phyloP scores from a whole-genome alignment of 1,140 invertebrate genomes.

The Drosophila nigromelanica region DNA sequence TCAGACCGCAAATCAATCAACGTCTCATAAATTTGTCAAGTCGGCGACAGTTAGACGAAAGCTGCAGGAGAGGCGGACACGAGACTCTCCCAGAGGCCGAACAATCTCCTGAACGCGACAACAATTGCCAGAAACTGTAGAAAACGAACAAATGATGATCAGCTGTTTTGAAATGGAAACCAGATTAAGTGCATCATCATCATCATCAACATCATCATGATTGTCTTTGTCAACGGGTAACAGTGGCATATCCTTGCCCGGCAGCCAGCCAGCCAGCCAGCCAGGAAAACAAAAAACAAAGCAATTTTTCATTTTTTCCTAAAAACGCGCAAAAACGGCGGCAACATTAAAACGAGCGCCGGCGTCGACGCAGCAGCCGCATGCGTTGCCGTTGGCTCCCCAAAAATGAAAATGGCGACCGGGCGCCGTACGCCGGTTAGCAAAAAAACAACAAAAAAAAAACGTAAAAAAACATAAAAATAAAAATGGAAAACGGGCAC shows the following conservation, averaged over 20 bases:
- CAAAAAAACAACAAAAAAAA: slow-evolving; percentile 12
- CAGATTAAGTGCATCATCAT: slow-evolving; percentile 79
- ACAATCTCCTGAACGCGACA: slow-evolving; percentile 2
- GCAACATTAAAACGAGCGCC: slow-evolving; percentile 56
- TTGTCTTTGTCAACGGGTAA: slow-evolving; percentile 37
- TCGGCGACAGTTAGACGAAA: slow-evolving; percentile 63
- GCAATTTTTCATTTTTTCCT: slow-evolving; percentile 79
- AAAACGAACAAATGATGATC: slow-evolving; percentile 36
- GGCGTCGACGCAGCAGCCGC: slow-evolving; percentile 22
- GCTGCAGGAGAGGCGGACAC: neutral
- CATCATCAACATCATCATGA: slow-evolving; percentile 44
- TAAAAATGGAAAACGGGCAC: slow-evolving; percentile 4
- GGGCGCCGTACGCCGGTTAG: slow-evolving; percentile 42
- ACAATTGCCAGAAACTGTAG: neutral
- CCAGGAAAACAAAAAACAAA: slow-evolving; percentile 67
- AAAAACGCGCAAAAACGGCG: slow-evolving; percentile 72
- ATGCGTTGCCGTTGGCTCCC: slow-evolving; percentile 27
- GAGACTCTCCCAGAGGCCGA: neutral
- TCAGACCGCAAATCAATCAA: slow-evolving; percentile 80
- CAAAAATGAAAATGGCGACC: slow-evolving; percentile 57
- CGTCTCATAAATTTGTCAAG: slow-evolving; percentile 83
- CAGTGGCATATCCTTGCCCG: slow-evolving; percentile 41
- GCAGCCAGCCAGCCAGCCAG: slow-evolving; percentile 1
- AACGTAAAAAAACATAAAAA: neutral
- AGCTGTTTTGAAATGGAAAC: slow-evolving; percentile 66